These are phyloP conservation scores for Himantopus leucocephalus DNA, from an alignment of 2,113 vertebrate species.

Conservation along the genomic window DNA sequence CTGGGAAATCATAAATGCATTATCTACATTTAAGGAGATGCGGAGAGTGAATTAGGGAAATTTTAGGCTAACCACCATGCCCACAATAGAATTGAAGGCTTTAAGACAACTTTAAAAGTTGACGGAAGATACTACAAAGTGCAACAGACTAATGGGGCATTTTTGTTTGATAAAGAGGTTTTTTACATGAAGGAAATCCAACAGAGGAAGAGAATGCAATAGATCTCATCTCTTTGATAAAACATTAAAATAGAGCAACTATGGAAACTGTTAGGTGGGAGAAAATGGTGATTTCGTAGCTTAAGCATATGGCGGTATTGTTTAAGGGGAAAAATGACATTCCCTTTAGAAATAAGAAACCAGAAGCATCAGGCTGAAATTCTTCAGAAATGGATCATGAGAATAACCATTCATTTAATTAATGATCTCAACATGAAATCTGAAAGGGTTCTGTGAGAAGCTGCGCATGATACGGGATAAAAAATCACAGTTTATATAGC, in stretches of 20 bases:
- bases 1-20: neutral
- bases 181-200: slow-evolving; percentile 13
- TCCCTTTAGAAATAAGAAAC: neutral
- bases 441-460: neutral
- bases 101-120: neutral
- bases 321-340: neutral
- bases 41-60: neutral
- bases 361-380: neutral
- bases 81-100: neutral
- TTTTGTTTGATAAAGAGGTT: neutral
- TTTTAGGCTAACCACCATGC: neutral
- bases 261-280: neutral
- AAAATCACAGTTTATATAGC: neutral
- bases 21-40: neutral
- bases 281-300: neutral
- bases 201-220: neutral
- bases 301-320: neutral
- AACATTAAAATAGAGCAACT: neutral
- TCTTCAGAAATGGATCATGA: neutral
- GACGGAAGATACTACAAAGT: neutral
- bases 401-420: slow-evolving; percentile 14
- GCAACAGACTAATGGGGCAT: neutral
- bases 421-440: neutral
- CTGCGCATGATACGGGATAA: rapidly evolving
- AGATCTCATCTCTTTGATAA: slow-evolving; percentile 28